Percentiles rank a stretch among this genome's conserved stretches.
phyloP scores from a whole-genome alignment of 2,797 vertebrate species.

The Tokudaia tokunoshimensis region DNA sequence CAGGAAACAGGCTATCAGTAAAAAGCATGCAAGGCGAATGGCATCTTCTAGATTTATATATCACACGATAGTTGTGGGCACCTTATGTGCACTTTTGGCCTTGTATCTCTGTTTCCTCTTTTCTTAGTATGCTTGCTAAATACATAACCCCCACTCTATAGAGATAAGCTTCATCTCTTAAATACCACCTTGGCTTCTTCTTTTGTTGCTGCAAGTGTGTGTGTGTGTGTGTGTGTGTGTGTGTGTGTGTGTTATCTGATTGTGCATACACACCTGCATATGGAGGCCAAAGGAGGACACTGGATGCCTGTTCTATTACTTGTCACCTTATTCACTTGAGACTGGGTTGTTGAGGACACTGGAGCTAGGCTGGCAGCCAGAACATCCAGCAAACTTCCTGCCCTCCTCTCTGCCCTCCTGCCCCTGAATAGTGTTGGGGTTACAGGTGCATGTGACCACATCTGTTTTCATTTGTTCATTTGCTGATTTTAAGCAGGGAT shows the following conservation, averaged over 20 bases:
- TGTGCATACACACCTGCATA: background rate
- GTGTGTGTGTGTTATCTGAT: background rate
- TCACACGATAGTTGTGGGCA: background rate
- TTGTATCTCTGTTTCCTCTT: background rate
- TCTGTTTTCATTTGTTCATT: background rate
- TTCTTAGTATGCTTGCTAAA: background rate
- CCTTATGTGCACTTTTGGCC: background rate
- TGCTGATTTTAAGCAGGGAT: background rate
- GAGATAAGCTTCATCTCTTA: constrained; percentile 4
- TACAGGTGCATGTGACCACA: background rate
- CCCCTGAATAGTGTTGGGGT: background rate
- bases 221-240: background rate
- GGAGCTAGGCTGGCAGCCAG: background rate
- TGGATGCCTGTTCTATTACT: background rate
- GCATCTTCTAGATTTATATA: background rate
- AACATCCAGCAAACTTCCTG: background rate
- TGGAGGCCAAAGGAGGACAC: background rate
- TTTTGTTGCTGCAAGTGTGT: background rate
- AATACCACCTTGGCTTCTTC: constrained; percentile 39
- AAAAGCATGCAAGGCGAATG: background rate
- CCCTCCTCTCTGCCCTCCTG: background rate
- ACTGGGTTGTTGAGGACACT: background rate
- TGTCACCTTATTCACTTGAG: background rate
- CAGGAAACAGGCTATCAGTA: background rate
- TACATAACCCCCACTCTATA: background rate